phyloP scores from a whole-genome alignment of 2,888 invertebrate genomes.

The Tetragnatha montana region DNA sequence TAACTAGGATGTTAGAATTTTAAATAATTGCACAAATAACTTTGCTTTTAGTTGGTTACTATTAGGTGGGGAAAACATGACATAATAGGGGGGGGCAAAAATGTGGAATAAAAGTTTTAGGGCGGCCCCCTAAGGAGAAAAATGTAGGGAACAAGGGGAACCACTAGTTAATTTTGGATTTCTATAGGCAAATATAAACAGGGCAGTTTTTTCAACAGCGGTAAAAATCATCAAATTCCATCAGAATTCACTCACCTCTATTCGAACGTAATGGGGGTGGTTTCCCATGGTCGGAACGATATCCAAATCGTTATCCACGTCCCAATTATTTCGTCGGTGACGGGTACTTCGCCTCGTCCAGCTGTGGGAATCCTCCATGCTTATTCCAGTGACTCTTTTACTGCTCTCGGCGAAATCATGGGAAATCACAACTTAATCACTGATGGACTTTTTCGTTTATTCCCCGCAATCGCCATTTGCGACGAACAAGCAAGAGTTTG shows the following conservation, averaged over 20 bases:
- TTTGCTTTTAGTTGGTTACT: too few species aligned
- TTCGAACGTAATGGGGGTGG: conserved; percentile 56
- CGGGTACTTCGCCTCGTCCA: conserved; percentile 44
- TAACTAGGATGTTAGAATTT: too few species aligned
- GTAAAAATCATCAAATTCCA: background rate
- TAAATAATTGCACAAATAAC: too few species aligned
- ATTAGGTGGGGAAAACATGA: too few species aligned
- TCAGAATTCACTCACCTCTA: conserved; percentile 52
- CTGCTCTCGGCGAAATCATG: background rate
- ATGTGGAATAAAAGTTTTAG: too few species aligned
- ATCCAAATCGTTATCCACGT: conserved; percentile 53
- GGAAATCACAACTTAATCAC: background rate
- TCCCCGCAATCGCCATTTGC: background rate
- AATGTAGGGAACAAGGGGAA: too few species aligned
- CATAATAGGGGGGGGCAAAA: too few species aligned
- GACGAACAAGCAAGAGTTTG: too few species aligned
- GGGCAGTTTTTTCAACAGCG: too few species aligned
- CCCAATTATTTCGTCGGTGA: conserved; percentile 53
- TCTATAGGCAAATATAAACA: too few species aligned
- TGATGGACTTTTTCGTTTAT: background rate
- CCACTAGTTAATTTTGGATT: too few species aligned
- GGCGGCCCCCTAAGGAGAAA: too few species aligned
- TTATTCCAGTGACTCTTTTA: background rate
- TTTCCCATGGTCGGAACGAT: conserved; percentile 50
- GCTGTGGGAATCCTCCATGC: conserved; percentile 58